Evolutionary conservation across 2,888 invertebrate species (phyloP), one percentile per base, ranked within the genome.

Genomic region (Hyles lineata): DNA sequence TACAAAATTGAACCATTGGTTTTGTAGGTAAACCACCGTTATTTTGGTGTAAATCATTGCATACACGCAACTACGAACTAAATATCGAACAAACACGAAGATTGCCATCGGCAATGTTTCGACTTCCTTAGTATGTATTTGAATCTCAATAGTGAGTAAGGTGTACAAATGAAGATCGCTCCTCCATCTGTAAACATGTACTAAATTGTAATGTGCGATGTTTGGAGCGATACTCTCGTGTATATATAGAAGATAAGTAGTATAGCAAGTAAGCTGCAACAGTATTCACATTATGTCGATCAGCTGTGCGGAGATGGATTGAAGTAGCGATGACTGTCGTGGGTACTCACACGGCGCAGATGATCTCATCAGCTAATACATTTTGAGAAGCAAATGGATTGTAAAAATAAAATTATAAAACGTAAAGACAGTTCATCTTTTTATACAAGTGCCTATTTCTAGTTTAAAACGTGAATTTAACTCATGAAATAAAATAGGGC

Each of bases 221-320:
- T 43, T 23, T 21, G 67, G 76, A 76, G 74, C 78, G 77, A 72
- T 50, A 78, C 73, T 63, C 29, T 8, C 62, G 4, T 71, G 69
- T 79, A 77, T 74, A 72, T 75, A 71, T 50, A 67, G 23, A 21
- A 43, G 21, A 59, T 80, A 80, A 78, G 75, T 77, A 69, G 19
- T 78, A n/a, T n/a, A n/a, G n/a, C n/a, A n/a, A 74, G 73, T 82
- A 80, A 79, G 70, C 71, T 78, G 77, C 73, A 85, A 80, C 86
- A 87, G 85, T 87, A 87, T 87, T 87, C 76, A 80, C 76, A 75
- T 73, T 69, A 76, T 69, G 78, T 77, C 79, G 80, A 74, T 77
- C 79, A 35, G 19, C 62, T 62, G 62, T 25, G n/a, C 32, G 32
- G 7, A n/a, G 19, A n/a, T 9, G 9, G 9, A 62, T n/a, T 43